Evolutionary conservation across 2,113 vertebrate species (phyloP), one percentile per base, ranked within the genome.

Genomic region (Istiophorus platypterus): DNA sequence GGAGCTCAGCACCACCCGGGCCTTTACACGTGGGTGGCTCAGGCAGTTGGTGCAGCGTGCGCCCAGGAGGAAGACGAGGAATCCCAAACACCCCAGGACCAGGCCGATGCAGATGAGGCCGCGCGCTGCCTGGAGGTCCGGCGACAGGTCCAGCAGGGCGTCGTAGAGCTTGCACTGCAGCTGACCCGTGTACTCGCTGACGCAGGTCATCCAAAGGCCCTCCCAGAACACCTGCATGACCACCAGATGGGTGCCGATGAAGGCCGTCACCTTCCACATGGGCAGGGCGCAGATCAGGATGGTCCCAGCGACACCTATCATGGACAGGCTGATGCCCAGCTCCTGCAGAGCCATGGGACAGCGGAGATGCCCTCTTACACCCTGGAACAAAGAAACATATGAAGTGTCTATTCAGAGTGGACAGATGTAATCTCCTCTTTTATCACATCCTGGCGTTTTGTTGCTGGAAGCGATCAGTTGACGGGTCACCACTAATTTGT

Each of bases 181-280:
- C 93, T 97, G 96, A 3, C 97, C 97, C 0, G 96, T 96, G 93
- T 94, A 96, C 78, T 97, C 95, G 0, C 93, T 95, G 69, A 96
- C 95, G 0, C 97, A 97, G 76, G 93, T 97, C 96, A 97, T 96
- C 97, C 96, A 98, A 84, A 97, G 70, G 58, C 97, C 97, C 34
- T 98, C 96, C 96, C 95, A 96, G 93, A 96, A 96, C 72, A 96
- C 95, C 94, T 97, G 97, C 49, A 96, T 95, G 84, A 95, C 95
- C 87, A 96, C 95, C 31, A 96, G 95, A 76, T 96, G 96, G 68
- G 96, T 96, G 76, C 97, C 96, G 0, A 96, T 95, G 91, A 96
- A 97, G 0, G 96, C 95, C 0, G 96, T 97, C 82, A 97, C 96
- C 92, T 95, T 96, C 97, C 97, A 97, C 95, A 96, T 97, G 81